phyloP scores from a whole-genome alignment of 2,113 vertebrate genomes.

The Sturnus vulgaris region DNA sequence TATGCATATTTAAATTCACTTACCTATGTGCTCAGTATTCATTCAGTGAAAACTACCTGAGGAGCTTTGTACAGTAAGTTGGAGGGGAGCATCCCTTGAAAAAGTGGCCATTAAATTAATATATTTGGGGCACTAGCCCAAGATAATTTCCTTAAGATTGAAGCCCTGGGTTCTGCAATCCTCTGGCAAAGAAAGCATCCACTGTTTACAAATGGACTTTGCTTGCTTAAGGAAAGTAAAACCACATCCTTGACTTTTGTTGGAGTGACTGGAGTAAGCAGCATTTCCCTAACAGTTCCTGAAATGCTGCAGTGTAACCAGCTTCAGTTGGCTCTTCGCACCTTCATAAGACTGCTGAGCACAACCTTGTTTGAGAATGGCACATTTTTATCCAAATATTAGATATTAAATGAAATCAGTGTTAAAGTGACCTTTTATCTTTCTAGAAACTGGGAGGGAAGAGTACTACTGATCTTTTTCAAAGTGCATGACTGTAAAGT shows the following conservation, averaged over 20 bases:
- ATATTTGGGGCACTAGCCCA: background rate
- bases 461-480: slow-evolving; percentile 77
- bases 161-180: background rate
- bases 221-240: background rate
- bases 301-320: background rate
- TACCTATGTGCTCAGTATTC: background rate
- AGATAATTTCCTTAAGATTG: background rate
- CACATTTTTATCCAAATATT: slow-evolving; percentile 67
- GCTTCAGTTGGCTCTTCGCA: slow-evolving; percentile 1
- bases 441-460: slow-evolving; percentile 67
- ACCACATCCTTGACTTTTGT: background rate
- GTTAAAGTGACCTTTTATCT: slow-evolving; percentile 81
- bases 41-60: background rate
- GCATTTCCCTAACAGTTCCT: background rate
- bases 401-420: slow-evolving; percentile 61
- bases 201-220: background rate
- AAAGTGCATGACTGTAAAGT: slow-evolving; percentile 70
- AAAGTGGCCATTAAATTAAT: background rate
- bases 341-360: slow-evolving; percentile 54
- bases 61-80: background rate
- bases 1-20: background rate
- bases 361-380: slow-evolving; percentile 52
- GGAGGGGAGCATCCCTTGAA: background rate
- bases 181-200: background rate
- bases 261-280: background rate